Evolutionary conservation across 2,797 vertebrate species (phyloP).

Genomic region (Graptemys geographica): DNA sequence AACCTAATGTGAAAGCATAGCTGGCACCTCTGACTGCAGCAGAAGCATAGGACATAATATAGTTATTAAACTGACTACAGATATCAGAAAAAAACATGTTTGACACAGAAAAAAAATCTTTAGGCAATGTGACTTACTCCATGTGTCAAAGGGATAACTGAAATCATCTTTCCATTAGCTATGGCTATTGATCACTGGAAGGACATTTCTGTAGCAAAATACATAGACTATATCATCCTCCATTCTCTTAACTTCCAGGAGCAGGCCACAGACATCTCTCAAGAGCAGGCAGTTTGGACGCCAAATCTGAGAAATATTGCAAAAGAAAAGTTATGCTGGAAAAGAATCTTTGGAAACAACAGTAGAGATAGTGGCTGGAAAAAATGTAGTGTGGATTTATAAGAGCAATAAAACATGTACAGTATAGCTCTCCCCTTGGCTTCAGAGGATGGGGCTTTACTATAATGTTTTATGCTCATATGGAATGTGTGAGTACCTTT

Average conservation of each 20-base stretch:
- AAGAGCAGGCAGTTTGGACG: constrained; percentile 22
- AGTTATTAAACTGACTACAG: constrained; percentile 60
- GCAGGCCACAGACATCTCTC: constrained; percentile 45
- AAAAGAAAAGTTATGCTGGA: constrained; percentile 43
- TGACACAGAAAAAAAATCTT: constrained; percentile 63
- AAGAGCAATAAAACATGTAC: neutral
- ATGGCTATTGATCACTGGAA: constrained; percentile 67
- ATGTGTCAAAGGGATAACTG: constrained; percentile 66
- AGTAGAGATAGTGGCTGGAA: neutral
- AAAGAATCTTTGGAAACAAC: neutral
- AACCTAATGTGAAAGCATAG: constrained; percentile 58
- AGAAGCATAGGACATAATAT: constrained; percentile 24
- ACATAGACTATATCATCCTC: constrained; percentile 46
- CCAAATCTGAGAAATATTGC: constrained; percentile 38
- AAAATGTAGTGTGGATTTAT: neutral
- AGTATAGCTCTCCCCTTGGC: neutral
- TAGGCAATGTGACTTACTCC: constrained; percentile 32
- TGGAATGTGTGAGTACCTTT: neutral
- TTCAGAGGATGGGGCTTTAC: neutral
- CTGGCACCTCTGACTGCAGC: constrained; percentile 25
- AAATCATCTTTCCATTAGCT: constrained; percentile 68
- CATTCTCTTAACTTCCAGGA: constrained; percentile 59
- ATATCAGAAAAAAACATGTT: constrained; percentile 47
- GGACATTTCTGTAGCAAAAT: constrained; percentile 72
- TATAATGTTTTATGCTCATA: neutral